Evolutionary conservation across 2,113 vertebrate species (phyloP).

Genomic region (Anguilla japonica): DNA sequence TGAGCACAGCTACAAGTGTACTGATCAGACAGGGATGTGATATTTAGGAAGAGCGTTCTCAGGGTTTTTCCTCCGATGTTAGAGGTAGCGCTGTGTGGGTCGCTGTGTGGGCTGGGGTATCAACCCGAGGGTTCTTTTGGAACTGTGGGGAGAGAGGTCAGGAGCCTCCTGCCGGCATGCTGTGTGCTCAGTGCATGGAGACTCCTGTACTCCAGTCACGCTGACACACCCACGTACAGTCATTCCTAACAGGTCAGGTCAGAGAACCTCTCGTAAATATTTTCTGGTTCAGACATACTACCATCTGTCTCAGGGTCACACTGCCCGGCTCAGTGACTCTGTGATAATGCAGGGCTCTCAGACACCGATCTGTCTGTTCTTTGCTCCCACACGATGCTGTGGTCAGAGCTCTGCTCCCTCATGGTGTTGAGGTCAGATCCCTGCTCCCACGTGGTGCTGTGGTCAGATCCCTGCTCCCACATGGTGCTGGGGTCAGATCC

Average conservation of each 20-base stretch:
- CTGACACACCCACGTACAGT: neutral
- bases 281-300: neutral
- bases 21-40: too few species aligned
- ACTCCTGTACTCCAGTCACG: neutral
- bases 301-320: neutral
- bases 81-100: neutral
- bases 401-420: too few species aligned
- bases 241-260: neutral
- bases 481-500: too few species aligned
- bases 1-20: too few species aligned
- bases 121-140: neutral
- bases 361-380: too few species aligned
- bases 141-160: neutral
- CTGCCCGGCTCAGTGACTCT: neutral
- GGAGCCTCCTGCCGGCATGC: neutral
- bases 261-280: neutral
- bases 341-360: neutral
- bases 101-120: neutral
- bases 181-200: neutral
- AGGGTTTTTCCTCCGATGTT: too few species aligned
- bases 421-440: too few species aligned
- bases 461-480: too few species aligned
- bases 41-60: too few species aligned
- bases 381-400: too few species aligned
- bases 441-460: too few species aligned